These are phyloP conservation scores for Leptestheria dahalacensis DNA, from an alignment of 1,140 invertebrate genomes.

Conservation along the genomic window DNA sequence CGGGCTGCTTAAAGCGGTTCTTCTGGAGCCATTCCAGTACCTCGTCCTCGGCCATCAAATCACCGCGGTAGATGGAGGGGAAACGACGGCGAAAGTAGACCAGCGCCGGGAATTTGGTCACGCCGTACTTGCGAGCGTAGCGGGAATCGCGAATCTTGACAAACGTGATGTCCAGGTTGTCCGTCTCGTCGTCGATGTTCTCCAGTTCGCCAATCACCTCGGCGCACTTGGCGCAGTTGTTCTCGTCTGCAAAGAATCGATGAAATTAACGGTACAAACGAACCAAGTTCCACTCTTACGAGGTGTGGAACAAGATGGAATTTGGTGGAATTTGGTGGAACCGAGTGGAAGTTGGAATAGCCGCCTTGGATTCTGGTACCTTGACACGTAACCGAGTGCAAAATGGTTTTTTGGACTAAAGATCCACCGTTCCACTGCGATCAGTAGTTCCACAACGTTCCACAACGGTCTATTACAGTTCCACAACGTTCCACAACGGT, in stretches of 20 bases:
- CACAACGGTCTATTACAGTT: not conserved
- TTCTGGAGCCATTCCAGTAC: slow-evolving; percentile 87
- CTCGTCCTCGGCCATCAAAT: slow-evolving; percentile 63
- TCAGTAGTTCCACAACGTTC: not conserved
- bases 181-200: slow-evolving; percentile 70
- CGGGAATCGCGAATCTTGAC: slow-evolving; percentile 83
- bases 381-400: not conserved
- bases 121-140: slow-evolving; percentile 89
- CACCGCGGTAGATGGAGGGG: slow-evolving; percentile 83
- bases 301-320: too few relatives aligned
- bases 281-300: not conserved
- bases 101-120: slow-evolving; percentile 74
- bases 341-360: too few relatives aligned
- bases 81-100: slow-evolving; percentile 88
- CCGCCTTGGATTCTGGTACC: too few relatives aligned
- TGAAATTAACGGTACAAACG: not conserved
- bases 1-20: slow-evolving; percentile 80
- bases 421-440: not conserved
- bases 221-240: slow-evolving; percentile 49
- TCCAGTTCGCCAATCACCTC: slow-evolving; percentile 68
- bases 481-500: not conserved
- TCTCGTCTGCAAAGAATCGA: slow-evolving; percentile 51
- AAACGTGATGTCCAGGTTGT: slow-evolving; percentile 86
- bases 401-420: not conserved
- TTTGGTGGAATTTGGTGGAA: too few relatives aligned